Percentiles rank a stretch among this genome's conserved stretches.
Evolutionary conservation across 2,888 invertebrate species (phyloP).

Genomic region (Pyrgus malvae): DNA sequence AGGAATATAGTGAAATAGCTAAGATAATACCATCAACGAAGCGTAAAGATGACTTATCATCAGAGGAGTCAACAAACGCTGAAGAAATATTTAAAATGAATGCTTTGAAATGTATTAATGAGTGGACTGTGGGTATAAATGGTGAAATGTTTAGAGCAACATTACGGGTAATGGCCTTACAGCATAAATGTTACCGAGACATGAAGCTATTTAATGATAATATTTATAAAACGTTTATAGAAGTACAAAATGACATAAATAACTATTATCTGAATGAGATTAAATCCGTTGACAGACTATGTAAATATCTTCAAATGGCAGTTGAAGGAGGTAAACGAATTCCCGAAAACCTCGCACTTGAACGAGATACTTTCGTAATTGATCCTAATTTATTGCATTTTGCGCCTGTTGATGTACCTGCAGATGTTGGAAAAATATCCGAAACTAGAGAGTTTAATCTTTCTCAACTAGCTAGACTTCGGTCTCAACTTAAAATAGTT

Average conservation of each 20-base stretch:
- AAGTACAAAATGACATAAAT: slow-evolving; percentile 69
- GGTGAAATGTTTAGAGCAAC: slow-evolving; percentile 80
- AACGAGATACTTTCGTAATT: slow-evolving; percentile 73
- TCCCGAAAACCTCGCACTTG: slow-evolving; percentile 69
- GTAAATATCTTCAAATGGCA: slow-evolving; percentile 75
- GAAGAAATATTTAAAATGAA: slow-evolving; percentile 65
- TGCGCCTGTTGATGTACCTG: slow-evolving; percentile 38
- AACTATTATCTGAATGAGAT: slow-evolving; percentile 69
- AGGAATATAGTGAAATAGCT: slow-evolving; percentile 62
- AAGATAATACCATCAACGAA: slow-evolving; percentile 54
- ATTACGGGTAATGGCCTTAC: slow-evolving; percentile 61
- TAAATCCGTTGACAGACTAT: slow-evolving; percentile 73
- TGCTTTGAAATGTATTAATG: slow-evolving; percentile 71
- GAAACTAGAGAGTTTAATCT: slow-evolving; percentile 64
- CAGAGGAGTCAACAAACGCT: slow-evolving; percentile 50
- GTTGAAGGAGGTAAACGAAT: slow-evolving; percentile 73
- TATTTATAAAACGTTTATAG: slow-evolving; percentile 65
- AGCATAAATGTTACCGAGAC: slow-evolving; percentile 63
- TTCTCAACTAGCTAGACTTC: slow-evolving; percentile 57
- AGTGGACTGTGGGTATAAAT: slow-evolving; percentile 81
- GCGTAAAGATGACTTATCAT: slow-evolving; percentile 57
- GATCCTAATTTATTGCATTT: slow-evolving; percentile 70
- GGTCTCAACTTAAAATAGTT: slow-evolving; percentile 63
- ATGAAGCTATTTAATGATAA: slow-evolving; percentile 69
- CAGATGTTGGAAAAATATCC: slow-evolving; percentile 37